Base-by-base conservation (phyloP, 2,888 invertebrate genomes). In the Trichogramma dendrolimi region DNA sequence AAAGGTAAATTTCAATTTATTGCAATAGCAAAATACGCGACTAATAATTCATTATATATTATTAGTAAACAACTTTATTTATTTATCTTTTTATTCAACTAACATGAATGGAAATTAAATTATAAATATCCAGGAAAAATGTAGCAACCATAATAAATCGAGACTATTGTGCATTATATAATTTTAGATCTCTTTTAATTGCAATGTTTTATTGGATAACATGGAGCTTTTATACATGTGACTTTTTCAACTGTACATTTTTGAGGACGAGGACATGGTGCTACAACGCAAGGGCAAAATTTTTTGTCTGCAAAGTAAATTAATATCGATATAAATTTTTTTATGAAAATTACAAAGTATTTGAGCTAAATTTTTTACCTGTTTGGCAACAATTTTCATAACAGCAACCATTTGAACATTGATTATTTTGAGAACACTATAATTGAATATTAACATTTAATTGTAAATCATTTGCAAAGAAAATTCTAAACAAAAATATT, bases 161-260 rank as follows among this genome's bases (percentile, higher is more conserved):
- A 27, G 27, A 27, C 27, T 27, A 27, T 27, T 27, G 3, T 27
- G 27, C 2, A 27, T 27, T 27, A 27, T 27, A 27, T 27, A 27
- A 27, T 27, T 27, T 27, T 27, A 27, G 27, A 27, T 27, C 27
- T 27, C 27, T 27, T 27, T 27, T 27, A 27, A 27, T 27, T 27
- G 27, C 27, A 27, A 27, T 27, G 27, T 27, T 27, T 27, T 10
- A 60, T 7, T 0, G 60, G 60, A 39, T 60, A 60, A 51, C 60
- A 60, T 4, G 60, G 60, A 49, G 60, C 60, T 10, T 5, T 50
- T 6, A 60, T 1, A 8, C 60, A 60, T 1, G 10, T 11, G 40
- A 60, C 60, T 4, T 8, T 6, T 41, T n/a, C 14, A 4, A 11
- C 4, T 4, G 38, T 4, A 8, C 60, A 60, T 8, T 2, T 41